These are phyloP conservation scores for Crypturellus undulatus DNA, from an alignment of 2,113 vertebrate genomes.

Conservation along the genomic window DNA sequence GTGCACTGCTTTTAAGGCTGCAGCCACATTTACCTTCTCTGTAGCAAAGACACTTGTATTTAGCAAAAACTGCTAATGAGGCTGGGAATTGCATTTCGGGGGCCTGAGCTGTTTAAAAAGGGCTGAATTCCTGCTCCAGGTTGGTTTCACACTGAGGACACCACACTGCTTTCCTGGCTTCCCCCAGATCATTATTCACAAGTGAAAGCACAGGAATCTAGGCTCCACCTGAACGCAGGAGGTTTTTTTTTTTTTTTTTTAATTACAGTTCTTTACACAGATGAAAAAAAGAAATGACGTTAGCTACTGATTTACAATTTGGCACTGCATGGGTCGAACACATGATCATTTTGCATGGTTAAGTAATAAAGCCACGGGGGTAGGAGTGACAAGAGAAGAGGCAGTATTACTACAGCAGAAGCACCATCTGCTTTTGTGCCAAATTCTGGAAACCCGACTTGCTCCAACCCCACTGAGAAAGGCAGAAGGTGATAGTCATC, in stretches of 20 bases:
- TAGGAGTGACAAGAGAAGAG: constrained; percentile 55
- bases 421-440: constrained; percentile 25
- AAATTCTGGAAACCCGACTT: constrained; percentile 22
- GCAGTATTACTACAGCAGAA: constrained; percentile 36
- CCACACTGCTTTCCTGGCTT: not conserved
- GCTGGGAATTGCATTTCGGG: not conserved
- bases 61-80: not conserved
- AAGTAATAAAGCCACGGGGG: constrained; percentile 65
- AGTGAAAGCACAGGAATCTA: not conserved
- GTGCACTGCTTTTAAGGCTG: not conserved
- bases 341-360: not conserved
- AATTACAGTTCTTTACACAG: not conserved
- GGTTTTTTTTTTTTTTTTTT: not conserved
- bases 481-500: not conserved
- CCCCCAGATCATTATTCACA: not conserved
- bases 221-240: not conserved
- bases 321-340: constrained; percentile 32
- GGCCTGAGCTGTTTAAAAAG: not conserved
- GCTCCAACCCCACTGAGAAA: constrained; percentile 9
- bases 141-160: not conserved
- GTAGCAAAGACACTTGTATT: not conserved
- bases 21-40: not conserved
- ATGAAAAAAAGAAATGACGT: fast-evolving
- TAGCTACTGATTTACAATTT: not conserved
- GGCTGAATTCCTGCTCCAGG: not conserved